Base-by-base conservation (phyloP, 2,888 invertebrate genomes). In the Microplitis deprimator region DNA sequence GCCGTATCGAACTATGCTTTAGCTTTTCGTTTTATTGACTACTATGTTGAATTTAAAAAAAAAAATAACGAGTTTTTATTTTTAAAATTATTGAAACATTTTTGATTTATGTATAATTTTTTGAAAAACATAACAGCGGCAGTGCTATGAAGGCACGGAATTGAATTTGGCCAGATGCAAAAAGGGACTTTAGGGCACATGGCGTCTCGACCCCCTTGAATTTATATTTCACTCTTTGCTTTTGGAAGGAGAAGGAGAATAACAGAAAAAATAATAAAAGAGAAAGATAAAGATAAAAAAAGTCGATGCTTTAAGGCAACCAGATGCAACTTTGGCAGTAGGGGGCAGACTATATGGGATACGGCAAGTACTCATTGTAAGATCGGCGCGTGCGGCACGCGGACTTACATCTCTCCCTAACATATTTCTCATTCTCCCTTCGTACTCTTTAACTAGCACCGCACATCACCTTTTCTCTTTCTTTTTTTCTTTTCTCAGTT, bases 381-480 rank as follows among this genome's bases (percentile, higher is more conserved):
- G 90, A 88, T 87, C 82, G 89, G 88, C 88, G 89, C 89, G 89
- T 89, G 89, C 89, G 87, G 87, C 88, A 86, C 87, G 85, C 86
- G 88, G 86, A 84, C 85, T 86, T 88, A 86, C 81, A 77, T 70
- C 75, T 65, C 79, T 77, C 77, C 20, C 80, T 82, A 20, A 68
- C n/a, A 73, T 72, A 50, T 67, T 61, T 68, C 59, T 75, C 68
- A 41, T 69, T 75, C 68, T 60, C 68, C 20, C 60, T 82, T 81
- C 77, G 75, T 76, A 79, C 68, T 77, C 81, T 78, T 79, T 82
- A 80, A 80, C 80, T 80, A 74, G 76, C 79, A 76, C 71, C 67
- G 76, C 61, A 38, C 40, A 73, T 77, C 17, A 38, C 72, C 72
- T 76, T 77, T 71, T 59, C 69, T 75, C 77, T 76, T 78, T 75